Base-by-base conservation (phyloP, 2,888 invertebrate species). In the Acrobasis repandana region DNA sequence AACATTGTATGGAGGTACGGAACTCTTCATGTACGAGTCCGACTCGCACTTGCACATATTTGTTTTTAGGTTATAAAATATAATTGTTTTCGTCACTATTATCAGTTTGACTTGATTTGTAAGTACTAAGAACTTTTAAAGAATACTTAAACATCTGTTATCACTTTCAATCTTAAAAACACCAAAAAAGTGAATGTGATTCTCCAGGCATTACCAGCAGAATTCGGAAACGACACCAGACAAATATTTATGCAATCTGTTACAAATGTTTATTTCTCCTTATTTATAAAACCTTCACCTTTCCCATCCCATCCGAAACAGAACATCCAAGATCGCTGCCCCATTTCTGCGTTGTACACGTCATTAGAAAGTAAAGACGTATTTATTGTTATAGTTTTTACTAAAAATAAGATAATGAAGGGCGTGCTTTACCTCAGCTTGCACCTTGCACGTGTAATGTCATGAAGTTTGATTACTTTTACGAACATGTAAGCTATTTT, bases 371-470 rank as follows among this genome's bases (percentile, higher is more conserved):
- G 79, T 74, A 75, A 76, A 77, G 78, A 79, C 72, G 74, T 78
- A 79, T 82, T 81, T 82, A 83, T 83, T 83, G 72, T 82, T 81
- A 79, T 69, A 76, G 76, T 75, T 77, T 79, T 80, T 71, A 71
- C 69, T 80, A 83, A 84, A 85, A 88, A 88, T 88, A 89, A 86
- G 80, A 77, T 75, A 83, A 79, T 74, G 83, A 80, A 80, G 85
- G 83, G 83, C 75, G 67, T 89, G 90, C 78, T 79, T 82, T 78
- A 70, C 80, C 73, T 90, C 85, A 72, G 73, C 83, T 88, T 82
- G 82, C 91, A 90, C 90, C 77, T 87, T 82, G 73, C 83, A 85
- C 86, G 89, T 86, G 88, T 84, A 83, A 77, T 87, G 88, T 86
- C 88, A 77, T 84, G 84, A 79, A 76, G 72, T 80, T 82, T 84